Percentiles rank a stretch among this genome's conserved stretches.
These are phyloP conservation scores for Pachyuromys duprasi DNA, from an alignment of 2,797 vertebrate genomes.

Conservation along the genomic window DNA sequence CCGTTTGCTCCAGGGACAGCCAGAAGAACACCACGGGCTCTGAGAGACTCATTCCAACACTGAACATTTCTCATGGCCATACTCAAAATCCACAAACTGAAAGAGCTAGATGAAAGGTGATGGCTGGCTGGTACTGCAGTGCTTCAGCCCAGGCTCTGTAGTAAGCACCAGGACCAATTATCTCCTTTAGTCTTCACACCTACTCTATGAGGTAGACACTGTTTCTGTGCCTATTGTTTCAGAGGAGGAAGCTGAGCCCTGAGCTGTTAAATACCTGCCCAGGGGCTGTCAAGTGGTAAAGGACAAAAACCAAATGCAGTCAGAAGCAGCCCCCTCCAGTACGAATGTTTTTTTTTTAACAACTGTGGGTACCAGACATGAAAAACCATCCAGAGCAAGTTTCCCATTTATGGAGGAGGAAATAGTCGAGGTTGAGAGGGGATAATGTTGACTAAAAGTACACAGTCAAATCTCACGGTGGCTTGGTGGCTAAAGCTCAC, in stretches of 20 bases:
- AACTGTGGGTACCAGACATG: neutral
- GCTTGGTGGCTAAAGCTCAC: neutral
- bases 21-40: neutral
- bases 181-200: neutral
- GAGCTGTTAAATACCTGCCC: neutral
- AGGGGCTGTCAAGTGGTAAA: neutral
- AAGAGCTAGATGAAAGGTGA: neutral
- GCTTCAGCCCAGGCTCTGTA: neutral
- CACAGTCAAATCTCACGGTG: neutral
- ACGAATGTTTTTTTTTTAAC: neutral
- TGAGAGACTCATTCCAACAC: neutral
- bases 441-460: neutral
- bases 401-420: neutral
- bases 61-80: neutral
- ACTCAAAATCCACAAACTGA: neutral
- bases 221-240: neutral
- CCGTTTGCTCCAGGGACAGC: neutral
- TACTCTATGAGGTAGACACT: neutral
- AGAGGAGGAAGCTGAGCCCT: neutral
- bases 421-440: neutral
- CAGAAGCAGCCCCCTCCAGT: neutral
- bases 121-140: too few species aligned
- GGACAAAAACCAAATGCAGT: neutral
- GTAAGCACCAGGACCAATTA: neutral
- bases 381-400: neutral